Evolutionary conservation across 2,888 invertebrate genomes (phyloP).

Genomic region (Agrilus biguttatus): DNA sequence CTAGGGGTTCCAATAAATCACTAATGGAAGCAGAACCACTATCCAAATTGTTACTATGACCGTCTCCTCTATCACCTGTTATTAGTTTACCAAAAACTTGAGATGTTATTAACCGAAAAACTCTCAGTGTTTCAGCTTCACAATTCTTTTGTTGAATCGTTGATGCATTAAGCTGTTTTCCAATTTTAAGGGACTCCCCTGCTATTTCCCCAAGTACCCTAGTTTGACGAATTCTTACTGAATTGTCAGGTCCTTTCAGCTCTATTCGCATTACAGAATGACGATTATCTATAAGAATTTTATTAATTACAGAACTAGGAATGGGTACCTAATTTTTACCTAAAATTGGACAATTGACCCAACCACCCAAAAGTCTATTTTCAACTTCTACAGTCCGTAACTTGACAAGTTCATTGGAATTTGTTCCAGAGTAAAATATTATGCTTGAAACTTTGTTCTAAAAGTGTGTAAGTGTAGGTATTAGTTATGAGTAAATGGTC

Average conservation of each 20-base stretch:
- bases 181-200: constrained; percentile 37
- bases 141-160: constrained; percentile 75
- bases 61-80: constrained; percentile 43
- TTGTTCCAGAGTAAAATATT: constrained; percentile 72
- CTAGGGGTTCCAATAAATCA: constrained; percentile 31
- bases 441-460: constrained; percentile 82
- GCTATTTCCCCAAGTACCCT: constrained; percentile 49
- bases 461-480: constrained; percentile 20
- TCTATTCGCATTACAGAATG: constrained; percentile 59
- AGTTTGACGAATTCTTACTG: constrained; percentile 78
- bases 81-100: constrained; percentile 87
- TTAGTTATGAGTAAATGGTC: background rate
- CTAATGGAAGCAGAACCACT: constrained; percentile 21
- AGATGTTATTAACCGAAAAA: constrained; percentile 81
- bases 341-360: constrained; percentile 76
- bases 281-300: constrained; percentile 4
- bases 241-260: constrained; percentile 82
- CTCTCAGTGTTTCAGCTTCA: constrained; percentile 81
- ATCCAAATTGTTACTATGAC: constrained; percentile 18
- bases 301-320: background rate
- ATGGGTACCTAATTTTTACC: constrained; percentile 31
- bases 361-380: constrained; percentile 60
- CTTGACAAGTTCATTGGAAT: constrained; percentile 66
- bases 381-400: constrained; percentile 78
- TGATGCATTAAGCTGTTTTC: constrained; percentile 36